phyloP scores from a whole-genome alignment of 2,888 invertebrate species.

The Scrobipalpa atriplicella region DNA sequence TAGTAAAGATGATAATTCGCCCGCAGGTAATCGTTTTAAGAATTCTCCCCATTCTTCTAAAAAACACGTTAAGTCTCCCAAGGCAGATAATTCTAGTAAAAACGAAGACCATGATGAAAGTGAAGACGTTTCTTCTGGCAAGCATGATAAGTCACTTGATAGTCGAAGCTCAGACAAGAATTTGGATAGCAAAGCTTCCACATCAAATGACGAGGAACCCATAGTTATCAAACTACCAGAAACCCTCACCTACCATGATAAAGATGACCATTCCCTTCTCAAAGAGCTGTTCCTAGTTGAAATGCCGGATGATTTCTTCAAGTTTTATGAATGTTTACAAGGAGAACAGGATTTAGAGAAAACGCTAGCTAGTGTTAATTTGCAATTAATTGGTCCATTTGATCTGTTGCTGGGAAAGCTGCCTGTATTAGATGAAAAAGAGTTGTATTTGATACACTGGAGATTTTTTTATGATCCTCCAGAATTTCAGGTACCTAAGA shows the following conservation, averaged over 20 bases:
- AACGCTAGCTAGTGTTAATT: constrained; percentile 85
- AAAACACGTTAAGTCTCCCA: neutral
- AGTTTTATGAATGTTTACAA: constrained; percentile 90
- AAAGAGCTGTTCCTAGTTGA: constrained; percentile 90
- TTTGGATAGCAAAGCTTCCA: neutral
- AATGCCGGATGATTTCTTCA: constrained; percentile 95
- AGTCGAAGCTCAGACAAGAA: neutral
- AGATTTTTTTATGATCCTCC: constrained; percentile 97
- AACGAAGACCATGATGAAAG: neutral
- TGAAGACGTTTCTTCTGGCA: too few relatives aligned
- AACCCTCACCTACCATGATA: constrained; percentile 64
- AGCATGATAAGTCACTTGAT: neutral
- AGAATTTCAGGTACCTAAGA: constrained; percentile 88
- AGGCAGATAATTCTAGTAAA: neutral
- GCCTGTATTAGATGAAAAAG: constrained; percentile 77
- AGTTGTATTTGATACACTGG: constrained; percentile 91
- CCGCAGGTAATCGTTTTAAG: neutral
- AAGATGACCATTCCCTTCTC: constrained; percentile 82
- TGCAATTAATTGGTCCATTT: constrained; percentile 93
- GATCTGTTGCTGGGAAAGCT: constrained; percentile 89
- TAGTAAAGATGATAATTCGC: constrained; percentile 7
- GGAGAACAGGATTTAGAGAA: constrained; percentile 77
- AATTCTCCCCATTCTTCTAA: neutral
- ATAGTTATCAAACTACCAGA: constrained; percentile 46
- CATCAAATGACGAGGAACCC: neutral